A percentile compares a stretch with the other conserved stretches of the same genome.
Conservation (phyloP, 2,797 vertebrate genomes). For the Liasis olivaceus region DNA sequence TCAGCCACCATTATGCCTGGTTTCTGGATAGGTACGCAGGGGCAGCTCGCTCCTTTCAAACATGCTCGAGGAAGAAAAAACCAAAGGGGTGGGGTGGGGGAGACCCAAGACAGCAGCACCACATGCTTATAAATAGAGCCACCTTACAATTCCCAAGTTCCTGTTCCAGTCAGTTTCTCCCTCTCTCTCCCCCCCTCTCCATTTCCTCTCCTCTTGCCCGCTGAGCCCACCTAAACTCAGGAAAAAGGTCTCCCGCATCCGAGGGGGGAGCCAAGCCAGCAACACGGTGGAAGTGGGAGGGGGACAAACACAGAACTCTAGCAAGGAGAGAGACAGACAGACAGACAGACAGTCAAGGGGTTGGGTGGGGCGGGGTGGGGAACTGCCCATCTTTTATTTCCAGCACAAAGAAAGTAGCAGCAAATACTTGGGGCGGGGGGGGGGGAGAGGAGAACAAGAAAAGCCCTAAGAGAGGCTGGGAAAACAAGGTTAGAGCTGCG, state of each 20-base stretch:
- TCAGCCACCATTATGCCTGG: not conserved
- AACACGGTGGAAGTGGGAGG: not conserved
- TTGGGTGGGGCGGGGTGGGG: conserved; percentile 18
- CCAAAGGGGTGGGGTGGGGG: too few relatives aligned
- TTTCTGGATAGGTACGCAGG: conserved; percentile 31
- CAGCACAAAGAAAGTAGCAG: conserved; percentile 70
- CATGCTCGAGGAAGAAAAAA: not conserved
- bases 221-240: conserved; percentile 27
- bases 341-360: not conserved
- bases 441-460: too few relatives aligned
- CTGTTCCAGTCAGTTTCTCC: not conserved
- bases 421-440: conserved; percentile 32
- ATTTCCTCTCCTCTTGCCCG: not conserved
- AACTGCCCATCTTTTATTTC: conserved; percentile 52
- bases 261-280: not conserved
- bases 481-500: conserved; percentile 47
- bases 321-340: not conserved
- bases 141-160: not conserved
- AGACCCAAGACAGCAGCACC: conserved; percentile 49
- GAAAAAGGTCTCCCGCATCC: conserved; percentile 13
- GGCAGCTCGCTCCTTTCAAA: not conserved
- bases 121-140: conserved; percentile 50
- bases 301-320: conserved; percentile 42
- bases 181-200: not conserved
- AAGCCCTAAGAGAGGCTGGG: conserved; percentile 54